Evolutionary conservation across 2,888 invertebrate genomes (phyloP).

Genomic region (Andrena fulva): DNA sequence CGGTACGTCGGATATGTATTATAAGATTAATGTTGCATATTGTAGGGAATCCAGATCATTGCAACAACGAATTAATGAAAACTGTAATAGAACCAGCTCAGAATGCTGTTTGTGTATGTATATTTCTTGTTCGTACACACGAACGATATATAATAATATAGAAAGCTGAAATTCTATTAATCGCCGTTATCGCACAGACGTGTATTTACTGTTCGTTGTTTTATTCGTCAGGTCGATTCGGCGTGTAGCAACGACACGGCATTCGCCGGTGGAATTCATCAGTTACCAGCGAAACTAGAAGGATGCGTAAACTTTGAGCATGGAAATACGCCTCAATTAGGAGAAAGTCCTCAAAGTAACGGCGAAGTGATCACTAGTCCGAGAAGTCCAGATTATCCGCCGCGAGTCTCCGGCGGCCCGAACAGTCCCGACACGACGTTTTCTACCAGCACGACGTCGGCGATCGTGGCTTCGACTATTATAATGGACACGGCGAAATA

Average conservation of each 20-base stretch:
- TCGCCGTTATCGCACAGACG: background rate
- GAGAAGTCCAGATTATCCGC: conserved; percentile 82
- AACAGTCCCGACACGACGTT: conserved; percentile 75
- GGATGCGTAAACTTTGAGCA: conserved; percentile 77
- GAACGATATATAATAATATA: background rate
- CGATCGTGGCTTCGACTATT: conserved; percentile 54
- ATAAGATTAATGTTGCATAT: conserved; percentile 13
- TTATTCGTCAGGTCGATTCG: conserved; percentile 69
- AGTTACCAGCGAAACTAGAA: conserved; percentile 68
- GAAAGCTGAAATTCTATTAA: background rate
- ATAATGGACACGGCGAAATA: conserved; percentile 72
- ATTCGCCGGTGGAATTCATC: conserved; percentile 52
- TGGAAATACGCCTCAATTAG: conserved; percentile 79
- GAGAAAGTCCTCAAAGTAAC: conserved; percentile 80
- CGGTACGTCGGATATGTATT: background rate
- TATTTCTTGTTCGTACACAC: conserved; percentile 11
- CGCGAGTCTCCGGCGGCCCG: conserved; percentile 77
- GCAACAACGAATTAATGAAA: conserved; percentile 68
- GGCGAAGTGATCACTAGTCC: conserved; percentile 80
- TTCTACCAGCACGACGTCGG: conserved; percentile 58
- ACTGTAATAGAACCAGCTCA: conserved; percentile 59
- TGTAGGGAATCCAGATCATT: conserved; percentile 64
- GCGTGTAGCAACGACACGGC: conserved; percentile 65
- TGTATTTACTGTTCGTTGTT: conserved; percentile 12
- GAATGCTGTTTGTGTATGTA: conserved; percentile 65